Percentiles rank a stretch among this genome's conserved stretches.
These are phyloP conservation scores for Mycteria americana DNA, from an alignment of 2,797 vertebrate species.

Conservation along the genomic window DNA sequence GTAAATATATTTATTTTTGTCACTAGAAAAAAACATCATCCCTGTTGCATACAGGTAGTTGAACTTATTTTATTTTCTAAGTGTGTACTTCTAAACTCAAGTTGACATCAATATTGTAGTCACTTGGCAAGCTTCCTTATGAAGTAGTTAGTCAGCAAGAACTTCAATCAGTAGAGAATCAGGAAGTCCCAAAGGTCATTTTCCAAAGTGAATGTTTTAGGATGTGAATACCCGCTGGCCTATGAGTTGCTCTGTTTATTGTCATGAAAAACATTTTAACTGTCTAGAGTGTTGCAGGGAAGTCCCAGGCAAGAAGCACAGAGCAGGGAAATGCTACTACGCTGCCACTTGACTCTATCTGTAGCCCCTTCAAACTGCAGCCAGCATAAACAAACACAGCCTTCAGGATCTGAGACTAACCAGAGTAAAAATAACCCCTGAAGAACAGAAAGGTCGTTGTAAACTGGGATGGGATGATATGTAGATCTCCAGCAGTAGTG, in stretches of 20 bases:
- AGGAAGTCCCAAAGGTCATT: background rate
- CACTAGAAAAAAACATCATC: background rate
- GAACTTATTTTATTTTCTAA: background rate
- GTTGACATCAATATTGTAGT: background rate
- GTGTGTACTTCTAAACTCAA: background rate
- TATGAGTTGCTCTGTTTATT: background rate
- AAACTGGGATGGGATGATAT: background rate
- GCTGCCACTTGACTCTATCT: background rate
- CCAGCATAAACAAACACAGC: background rate
- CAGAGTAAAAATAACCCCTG: background rate
- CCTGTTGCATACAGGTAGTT: background rate
- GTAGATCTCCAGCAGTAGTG: background rate
- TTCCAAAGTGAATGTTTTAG: background rate
- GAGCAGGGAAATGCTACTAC: background rate
- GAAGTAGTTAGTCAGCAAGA: background rate
- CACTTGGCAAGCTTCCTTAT: background rate
- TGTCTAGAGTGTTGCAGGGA: background rate
- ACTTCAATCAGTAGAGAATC: background rate
- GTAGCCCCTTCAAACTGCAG: background rate
- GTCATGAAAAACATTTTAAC: background rate
- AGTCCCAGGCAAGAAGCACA: background rate
- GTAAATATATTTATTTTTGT: background rate
- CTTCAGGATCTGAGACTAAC: background rate
- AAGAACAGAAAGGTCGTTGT: background rate
- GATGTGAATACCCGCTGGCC: background rate